Conservation (phyloP, 2,113 vertebrate genomes). For the Mormyrus lacerda region DNA sequence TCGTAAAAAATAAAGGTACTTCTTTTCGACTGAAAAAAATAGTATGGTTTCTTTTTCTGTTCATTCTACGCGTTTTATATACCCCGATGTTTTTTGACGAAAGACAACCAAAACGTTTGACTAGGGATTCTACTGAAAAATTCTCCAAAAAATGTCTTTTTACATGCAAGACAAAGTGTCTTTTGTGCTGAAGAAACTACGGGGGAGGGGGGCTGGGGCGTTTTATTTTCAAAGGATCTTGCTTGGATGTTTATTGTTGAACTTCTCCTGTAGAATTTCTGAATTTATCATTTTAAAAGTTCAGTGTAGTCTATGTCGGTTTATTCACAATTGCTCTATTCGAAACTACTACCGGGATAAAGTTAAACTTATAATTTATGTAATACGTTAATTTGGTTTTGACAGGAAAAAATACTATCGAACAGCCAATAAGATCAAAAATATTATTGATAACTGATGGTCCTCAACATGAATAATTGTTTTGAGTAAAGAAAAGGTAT, state of each 20-base stretch:
- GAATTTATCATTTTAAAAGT: background rate
- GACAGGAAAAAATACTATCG: background rate
- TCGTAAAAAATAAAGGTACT: background rate
- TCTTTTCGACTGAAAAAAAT: background rate
- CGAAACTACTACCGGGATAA: background rate
- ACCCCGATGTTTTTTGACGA: background rate
- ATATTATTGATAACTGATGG: background rate
- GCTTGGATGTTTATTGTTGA: background rate
- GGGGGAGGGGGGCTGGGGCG: background rate
- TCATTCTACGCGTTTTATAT: background rate
- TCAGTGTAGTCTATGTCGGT: background rate
- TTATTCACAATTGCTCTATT: background rate
- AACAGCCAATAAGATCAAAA: background rate
- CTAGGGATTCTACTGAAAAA: background rate
- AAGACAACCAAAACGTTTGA: background rate
- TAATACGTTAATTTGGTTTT: background rate
- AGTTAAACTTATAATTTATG: background rate
- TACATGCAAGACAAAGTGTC: slow-evolving; percentile 7
- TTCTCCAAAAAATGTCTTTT: background rate
- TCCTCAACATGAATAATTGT: background rate
- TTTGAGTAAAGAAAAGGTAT: background rate
- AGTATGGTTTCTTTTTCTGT: background rate
- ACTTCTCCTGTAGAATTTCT: background rate
- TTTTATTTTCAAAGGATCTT: slow-evolving; percentile 3
- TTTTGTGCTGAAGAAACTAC: slow-evolving; percentile 4